Evolutionary conservation across 2,797 vertebrate genomes (phyloP).

Genomic region (Nothura maculosa): DNA sequence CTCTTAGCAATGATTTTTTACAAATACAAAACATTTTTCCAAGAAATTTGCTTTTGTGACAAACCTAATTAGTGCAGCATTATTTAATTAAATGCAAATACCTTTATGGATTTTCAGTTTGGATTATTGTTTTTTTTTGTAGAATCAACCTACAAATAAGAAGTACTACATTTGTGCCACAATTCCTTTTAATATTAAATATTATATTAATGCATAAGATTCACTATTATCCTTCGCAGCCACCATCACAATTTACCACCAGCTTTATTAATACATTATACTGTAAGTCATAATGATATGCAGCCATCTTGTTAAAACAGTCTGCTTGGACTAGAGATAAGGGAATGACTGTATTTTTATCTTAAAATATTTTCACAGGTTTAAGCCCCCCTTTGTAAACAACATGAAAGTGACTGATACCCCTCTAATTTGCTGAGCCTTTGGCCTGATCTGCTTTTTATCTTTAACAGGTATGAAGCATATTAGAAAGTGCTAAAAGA

Average conservation of each 20-base stretch:
- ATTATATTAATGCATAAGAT: constrained; percentile 19
- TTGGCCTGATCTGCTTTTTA: constrained; percentile 11
- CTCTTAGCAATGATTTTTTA: not conserved
- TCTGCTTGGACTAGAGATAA: not conserved
- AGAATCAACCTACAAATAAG: constrained; percentile 45
- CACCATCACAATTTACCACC: constrained; percentile 23
- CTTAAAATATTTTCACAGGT: not conserved
- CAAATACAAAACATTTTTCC: constrained; percentile 5
- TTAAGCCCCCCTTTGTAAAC: constrained; percentile 27
- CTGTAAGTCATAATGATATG: not conserved
- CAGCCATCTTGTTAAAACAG: not conserved
- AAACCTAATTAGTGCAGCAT: constrained; percentile 64
- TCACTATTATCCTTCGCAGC: constrained; percentile 37
- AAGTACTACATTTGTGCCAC: constrained; percentile 8
- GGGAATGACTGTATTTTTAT: constrained; percentile 1
- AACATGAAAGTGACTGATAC: constrained; percentile 19
- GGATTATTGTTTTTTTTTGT: constrained; percentile 51
- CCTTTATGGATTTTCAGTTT: constrained; percentile 55
- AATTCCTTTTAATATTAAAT: constrained; percentile 43
- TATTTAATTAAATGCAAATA: constrained; percentile 54
- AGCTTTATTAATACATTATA: not conserved
- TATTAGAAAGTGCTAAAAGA: not conserved
- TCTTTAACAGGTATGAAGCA: not conserved
- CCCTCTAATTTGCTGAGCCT: constrained; percentile 7
- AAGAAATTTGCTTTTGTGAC: constrained; percentile 34